Evolutionary conservation across 2,888 invertebrate genomes (phyloP), one percentile per base, ranked within the genome.

Genomic region (Standfussiana lucernea): DNA sequence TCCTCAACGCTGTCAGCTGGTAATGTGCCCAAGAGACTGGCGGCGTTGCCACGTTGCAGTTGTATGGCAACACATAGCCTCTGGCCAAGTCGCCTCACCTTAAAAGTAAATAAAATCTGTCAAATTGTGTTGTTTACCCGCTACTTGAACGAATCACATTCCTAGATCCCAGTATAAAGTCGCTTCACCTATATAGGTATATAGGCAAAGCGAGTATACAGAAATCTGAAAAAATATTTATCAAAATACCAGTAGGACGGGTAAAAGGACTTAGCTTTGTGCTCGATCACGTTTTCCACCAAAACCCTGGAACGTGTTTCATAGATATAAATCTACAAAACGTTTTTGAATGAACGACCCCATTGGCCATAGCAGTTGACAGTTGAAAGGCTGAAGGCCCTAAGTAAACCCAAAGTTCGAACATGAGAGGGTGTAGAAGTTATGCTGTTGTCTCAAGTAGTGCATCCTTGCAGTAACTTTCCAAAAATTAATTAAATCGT

Each of bases 401-500:
- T 47, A 71, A 56, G 61, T 72, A 65, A 42, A 13, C 28, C 37
- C 68, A 59, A 70, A 80, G 47, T 79, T 73, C 24, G 42, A 32
- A 1, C 24, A 50, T 11, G 15, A 79, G 28, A 40, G 35, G 21
- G 7, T 50, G 15, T 32, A 24, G 13, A 85, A 62, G 47, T 62
- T 70, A 53, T 45, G 50, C 28, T 53, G 53, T 35, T 47, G 62
- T 85, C 53, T 40, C n/a, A 53, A 62, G 40, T 42, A 69, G 28
- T 59, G 61, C 66, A 70, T 77, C n/a, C 28, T 56, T 85, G 72
- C 47, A 85, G 13, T 70, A 72, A 74, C 35, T 82, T 67, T 15
- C 5, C 18, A 66, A 75, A 75, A 78, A 81, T 85, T 87, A 88
- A 90, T 88, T 89, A 84, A 88, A 89, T 72, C 65, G 11, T 62